Percentiles rank a stretch among this genome's conserved stretches.
phyloP scores from a whole-genome alignment of 2,888 invertebrate species.

The Tineola bisselliella region DNA sequence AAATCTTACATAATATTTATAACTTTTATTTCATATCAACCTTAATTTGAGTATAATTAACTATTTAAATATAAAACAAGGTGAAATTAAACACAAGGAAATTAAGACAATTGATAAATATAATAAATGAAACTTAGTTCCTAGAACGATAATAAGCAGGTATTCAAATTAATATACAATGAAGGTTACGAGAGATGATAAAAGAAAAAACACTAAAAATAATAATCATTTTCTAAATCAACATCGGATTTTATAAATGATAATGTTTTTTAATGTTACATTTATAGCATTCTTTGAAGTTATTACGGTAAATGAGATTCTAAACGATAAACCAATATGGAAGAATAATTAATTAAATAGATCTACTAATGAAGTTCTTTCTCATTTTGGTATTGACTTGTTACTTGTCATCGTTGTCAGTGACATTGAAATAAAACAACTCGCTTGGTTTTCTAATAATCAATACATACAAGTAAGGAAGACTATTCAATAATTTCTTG shows the following conservation, averaged over 20 bases:
- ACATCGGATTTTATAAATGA: background rate
- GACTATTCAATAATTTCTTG: background rate
- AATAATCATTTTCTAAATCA: conserved; percentile 2
- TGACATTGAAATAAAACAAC: background rate
- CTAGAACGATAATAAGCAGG: background rate
- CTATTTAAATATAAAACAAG: conserved; percentile 2
- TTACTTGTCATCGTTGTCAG: no score
- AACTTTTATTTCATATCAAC: background rate
- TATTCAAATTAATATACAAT: background rate
- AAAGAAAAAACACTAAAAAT: background rate
- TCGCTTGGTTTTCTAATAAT: background rate
- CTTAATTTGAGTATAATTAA: background rate
- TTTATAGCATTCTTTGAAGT: background rate
- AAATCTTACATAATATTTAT: background rate
- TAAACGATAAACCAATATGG: background rate
- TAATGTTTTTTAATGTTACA: background rate
- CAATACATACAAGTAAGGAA: background rate
- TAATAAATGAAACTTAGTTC: conserved; percentile 6
- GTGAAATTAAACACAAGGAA: conserved; percentile 3
- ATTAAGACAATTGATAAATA: background rate
- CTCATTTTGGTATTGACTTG: background rate
- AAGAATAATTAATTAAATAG: background rate
- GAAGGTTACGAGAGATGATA: conserved; percentile 7
- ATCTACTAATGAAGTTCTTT: background rate
- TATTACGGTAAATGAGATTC: background rate